Conservation (phyloP, 2,888 invertebrate genomes). For the Caenorhabditis plicata region DNA sequence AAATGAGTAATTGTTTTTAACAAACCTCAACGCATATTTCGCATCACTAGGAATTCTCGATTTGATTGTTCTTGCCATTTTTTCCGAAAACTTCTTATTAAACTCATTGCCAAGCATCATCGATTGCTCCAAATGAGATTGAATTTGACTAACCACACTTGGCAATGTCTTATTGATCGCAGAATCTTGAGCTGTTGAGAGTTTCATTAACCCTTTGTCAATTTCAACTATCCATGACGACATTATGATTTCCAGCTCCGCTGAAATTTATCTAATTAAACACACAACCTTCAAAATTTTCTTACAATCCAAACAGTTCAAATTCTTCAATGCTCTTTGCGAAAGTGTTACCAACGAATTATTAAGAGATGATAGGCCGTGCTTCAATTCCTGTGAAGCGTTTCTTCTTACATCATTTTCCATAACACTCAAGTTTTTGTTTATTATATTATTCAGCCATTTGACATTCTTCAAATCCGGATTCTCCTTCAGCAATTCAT, state of each 20-base stretch:
- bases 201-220: slow-evolving; percentile 36
- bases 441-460: slow-evolving; percentile 44
- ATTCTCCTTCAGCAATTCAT: slow-evolving; percentile 40
- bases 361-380: slow-evolving; percentile 54
- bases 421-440: slow-evolving; percentile 34
- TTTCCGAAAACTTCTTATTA: slow-evolving; percentile 40
- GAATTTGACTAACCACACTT: slow-evolving; percentile 30
- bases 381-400: slow-evolving; percentile 49
- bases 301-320: slow-evolving; percentile 38
- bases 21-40: slow-evolving; percentile 11
- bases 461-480: slow-evolving; percentile 34
- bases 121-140: slow-evolving; percentile 43
- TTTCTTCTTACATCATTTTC: slow-evolving; percentile 40
- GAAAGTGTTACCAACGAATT: slow-evolving; percentile 49
- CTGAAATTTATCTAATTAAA: slow-evolving; percentile 12
- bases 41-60: slow-evolving; percentile 42
- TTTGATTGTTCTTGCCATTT: slow-evolving; percentile 38
- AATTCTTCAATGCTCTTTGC: slow-evolving; percentile 40
- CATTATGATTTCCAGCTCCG: slow-evolving; percentile 37
- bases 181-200: slow-evolving; percentile 25
- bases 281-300: neutral
- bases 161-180: slow-evolving; percentile 27
- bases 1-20: neutral
- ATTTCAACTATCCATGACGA: slow-evolving; percentile 34
- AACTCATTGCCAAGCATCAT: slow-evolving; percentile 33